Evolutionary conservation across 2,113 vertebrate species (phyloP).

Genomic region (Tupaia tana): DNA sequence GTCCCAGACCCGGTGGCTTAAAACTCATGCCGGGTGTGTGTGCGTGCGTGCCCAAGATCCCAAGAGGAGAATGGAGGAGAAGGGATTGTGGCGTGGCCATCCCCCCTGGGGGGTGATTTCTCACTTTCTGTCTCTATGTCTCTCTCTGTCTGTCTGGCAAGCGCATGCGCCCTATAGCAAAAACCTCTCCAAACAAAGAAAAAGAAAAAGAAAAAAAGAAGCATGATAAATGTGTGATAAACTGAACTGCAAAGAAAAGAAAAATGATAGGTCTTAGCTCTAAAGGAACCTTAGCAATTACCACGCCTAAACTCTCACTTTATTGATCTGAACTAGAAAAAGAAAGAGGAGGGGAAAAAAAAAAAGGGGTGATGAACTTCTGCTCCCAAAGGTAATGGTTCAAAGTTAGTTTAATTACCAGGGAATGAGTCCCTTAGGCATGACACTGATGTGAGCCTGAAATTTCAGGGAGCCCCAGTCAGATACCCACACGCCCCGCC

Average conservation of each 20-base stretch:
- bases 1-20: too few relatives aligned
- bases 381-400: background rate
- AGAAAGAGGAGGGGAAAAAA: background rate
- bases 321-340: constrained; percentile 27
- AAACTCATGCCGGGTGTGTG: too few relatives aligned
- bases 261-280: background rate
- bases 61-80: too few relatives aligned
- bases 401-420: background rate
- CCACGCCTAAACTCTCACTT: constrained; percentile 4
- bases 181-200: too few relatives aligned
- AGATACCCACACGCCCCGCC: background rate
- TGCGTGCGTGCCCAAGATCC: too few relatives aligned
- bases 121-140: too few relatives aligned
- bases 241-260: background rate
- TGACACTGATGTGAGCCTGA: background rate
- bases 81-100: too few relatives aligned
- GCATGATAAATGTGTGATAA: background rate
- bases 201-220: too few relatives aligned
- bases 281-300: background rate
- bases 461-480: background rate
- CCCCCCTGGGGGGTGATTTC: too few relatives aligned
- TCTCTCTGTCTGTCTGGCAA: too few relatives aligned
- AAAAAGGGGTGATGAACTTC: background rate
- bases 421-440: background rate
- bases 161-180: too few relatives aligned